Evolutionary conservation across 2,888 invertebrate genomes (phyloP), one percentile per base, ranked within the genome.

Genomic region (Acronicta psi): DNA sequence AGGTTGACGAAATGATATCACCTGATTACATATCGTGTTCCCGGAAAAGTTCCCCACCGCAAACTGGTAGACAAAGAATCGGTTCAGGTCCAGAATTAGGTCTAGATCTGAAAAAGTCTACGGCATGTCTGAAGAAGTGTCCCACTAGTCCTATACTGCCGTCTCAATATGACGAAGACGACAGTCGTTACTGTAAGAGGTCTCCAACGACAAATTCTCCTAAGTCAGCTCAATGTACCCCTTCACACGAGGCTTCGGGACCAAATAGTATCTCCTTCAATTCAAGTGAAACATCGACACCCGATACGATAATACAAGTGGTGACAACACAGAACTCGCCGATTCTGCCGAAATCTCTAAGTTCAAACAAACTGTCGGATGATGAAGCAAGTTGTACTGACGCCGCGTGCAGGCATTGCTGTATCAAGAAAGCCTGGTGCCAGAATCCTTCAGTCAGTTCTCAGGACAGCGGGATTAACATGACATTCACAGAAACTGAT

Each of bases 401-500:
- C 45, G 89, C 84, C 25, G 88, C 92, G 36, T 90, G 89, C 77
- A 89, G 92, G 90, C 95, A 93, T 68, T 93, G 86, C 80, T 85
- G 86, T 77, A 91, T 92, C 63, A 95, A 96, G 60, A 95, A 95
- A 75, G 93, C 94, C 23, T 95, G 96, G 86, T 96, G 96, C 61
- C 95, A 96, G 75, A 96, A 96, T 49, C 95, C 96, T 59, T 96
- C 96, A 53, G 95, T 96, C 50, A 96, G 97, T 78, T 97, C 96
- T 6, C 97, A 97, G 84, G 97, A 97, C 82, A 97, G 97, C 75
- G 97, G 97, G 0, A 97, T 97, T 56, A 97, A 97, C 81, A 91
- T 97, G 88, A 95, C 96, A 11, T 96, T 96, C 85, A 95, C 96
- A 46, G 97, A 97, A 73, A 95, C 95, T 11, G 96, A 96, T 57